Evolutionary conservation across 35 echinoderm and acorn worm genomes (phyloP).

Genomic region (Anneissia japonica): DNA sequence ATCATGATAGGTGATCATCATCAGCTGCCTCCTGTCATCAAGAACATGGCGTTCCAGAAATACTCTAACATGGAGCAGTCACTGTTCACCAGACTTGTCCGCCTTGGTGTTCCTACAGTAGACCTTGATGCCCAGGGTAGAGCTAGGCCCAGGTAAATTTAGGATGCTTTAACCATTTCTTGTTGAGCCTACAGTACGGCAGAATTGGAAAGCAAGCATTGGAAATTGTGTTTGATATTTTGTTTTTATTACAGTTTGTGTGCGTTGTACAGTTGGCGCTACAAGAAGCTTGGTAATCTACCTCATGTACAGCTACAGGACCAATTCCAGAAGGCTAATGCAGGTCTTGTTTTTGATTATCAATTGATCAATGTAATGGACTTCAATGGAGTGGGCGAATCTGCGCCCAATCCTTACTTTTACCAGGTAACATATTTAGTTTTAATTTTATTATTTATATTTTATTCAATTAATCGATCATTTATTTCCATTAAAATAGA

Average conservation of each 20-base stretch:
- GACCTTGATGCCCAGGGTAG: conserved; percentile 95
- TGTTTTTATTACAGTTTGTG: conserved; percentile 58
- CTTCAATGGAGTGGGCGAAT: conserved; percentile 94
- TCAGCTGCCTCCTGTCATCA: conserved; percentile 95
- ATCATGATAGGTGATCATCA: conserved; percentile 99
- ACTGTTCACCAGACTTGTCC: conserved; percentile 86
- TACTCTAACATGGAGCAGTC: conserved; percentile 99
- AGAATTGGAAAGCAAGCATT: no score
- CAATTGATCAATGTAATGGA: conserved; percentile 88
- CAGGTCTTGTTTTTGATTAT: conserved; percentile 81
- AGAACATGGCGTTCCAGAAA: conserved; percentile 99
- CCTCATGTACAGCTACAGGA: conserved; percentile 52
- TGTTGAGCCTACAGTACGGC: no score
- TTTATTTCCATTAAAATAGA: no score
- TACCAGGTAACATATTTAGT: conserved; percentile 55
- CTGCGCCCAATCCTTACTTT: conserved; percentile 97
- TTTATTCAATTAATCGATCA: no score
- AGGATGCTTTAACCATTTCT: no score
- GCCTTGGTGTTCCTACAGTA: conserved; percentile 80
- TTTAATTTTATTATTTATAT: neutral
- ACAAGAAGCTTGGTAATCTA: conserved; percentile 93
- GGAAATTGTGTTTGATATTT: no score
- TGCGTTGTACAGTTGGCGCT: conserved; percentile 93
- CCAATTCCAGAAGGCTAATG: conserved; percentile 71
- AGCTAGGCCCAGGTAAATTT: conserved; percentile 76